Percentiles rank a stretch among this genome's conserved stretches.
Evolutionary conservation across 2,797 vertebrate genomes (phyloP).

Genomic region (Chromis chromis): DNA sequence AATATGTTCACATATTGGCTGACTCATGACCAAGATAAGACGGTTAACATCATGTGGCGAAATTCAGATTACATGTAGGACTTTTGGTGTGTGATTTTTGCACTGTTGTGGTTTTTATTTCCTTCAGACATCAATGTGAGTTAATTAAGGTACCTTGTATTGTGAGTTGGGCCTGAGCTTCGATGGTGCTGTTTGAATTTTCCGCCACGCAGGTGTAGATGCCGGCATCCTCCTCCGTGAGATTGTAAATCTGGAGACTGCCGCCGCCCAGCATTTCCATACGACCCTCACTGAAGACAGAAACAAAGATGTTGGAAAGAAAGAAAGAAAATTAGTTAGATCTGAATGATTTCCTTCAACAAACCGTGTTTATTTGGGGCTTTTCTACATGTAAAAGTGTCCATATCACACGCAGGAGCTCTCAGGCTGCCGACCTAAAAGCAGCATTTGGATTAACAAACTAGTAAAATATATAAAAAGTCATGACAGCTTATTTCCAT

Average conservation of each 20-base stretch:
- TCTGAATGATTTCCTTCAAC: background rate
- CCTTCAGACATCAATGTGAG: background rate
- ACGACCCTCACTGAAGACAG: constrained; percentile 74
- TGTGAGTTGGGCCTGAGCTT: constrained; percentile 89
- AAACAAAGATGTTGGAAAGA: background rate
- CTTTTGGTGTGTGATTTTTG: background rate
- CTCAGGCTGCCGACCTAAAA: background rate
- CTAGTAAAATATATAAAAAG: constrained; percentile 42
- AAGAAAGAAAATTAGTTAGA: background rate
- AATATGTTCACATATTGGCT: background rate
- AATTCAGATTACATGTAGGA: background rate
- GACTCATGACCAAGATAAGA: constrained; percentile 3
- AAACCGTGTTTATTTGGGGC: constrained; percentile 3
- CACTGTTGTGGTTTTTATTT: background rate
- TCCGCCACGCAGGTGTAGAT: constrained; percentile 90
- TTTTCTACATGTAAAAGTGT: background rate
- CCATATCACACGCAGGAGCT: constrained; percentile 1
- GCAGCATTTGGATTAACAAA: background rate
- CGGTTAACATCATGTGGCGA: background rate
- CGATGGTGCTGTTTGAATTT: constrained; percentile 87
- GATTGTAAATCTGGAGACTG: constrained; percentile 87
- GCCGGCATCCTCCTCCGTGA: constrained; percentile 88
- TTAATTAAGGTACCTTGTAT: constrained; percentile 88
- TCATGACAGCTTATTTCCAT: constrained; percentile 40
- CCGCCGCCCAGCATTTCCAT: constrained; percentile 87